A percentile compares a stretch with the other conserved stretches of the same genome.
phyloP scores from a whole-genome alignment of 1,140 invertebrate species.

The Tribolium madens region DNA sequence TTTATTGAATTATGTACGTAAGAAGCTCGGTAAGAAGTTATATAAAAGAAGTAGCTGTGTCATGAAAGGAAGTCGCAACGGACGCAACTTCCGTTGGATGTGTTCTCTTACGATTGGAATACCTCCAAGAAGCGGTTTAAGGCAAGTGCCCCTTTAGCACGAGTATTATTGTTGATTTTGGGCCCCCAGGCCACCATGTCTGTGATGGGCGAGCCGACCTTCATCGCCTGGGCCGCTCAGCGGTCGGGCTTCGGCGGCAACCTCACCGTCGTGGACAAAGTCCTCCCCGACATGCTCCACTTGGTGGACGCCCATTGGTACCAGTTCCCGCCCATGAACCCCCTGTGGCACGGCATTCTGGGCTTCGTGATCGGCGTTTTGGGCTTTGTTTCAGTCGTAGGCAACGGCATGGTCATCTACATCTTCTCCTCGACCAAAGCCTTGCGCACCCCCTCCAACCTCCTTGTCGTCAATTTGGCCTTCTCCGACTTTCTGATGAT shows the following conservation, averaged over 20 bases:
- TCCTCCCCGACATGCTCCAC: constrained; percentile 79
- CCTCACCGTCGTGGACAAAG: constrained; percentile 80
- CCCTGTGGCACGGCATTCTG: constrained; percentile 82
- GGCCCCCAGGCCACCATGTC: constrained; percentile 57
- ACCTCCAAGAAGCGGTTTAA: background rate
- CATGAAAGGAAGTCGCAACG: constrained; percentile 1
- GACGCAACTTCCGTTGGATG: constrained; percentile 14
- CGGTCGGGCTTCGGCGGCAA: constrained; percentile 68
- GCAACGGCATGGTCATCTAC: constrained; percentile 87
- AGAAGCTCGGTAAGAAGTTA: constrained; percentile 39
- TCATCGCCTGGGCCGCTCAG: constrained; percentile 53
- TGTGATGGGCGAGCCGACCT: constrained; percentile 63
- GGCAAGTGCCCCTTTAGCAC: background rate
- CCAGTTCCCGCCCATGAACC: constrained; percentile 82
- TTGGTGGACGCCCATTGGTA: constrained; percentile 80
- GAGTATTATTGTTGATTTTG: constrained; percentile 40
- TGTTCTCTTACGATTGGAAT: constrained; percentile 1
- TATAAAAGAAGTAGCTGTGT: constrained; percentile 18
- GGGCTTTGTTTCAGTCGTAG: constrained; percentile 77
- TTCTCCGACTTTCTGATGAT: constrained; percentile 92
- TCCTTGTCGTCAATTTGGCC: constrained; percentile 87
- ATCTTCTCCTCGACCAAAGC: constrained; percentile 84
- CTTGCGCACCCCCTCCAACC: constrained; percentile 85
- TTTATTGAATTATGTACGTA: constrained; percentile 43
- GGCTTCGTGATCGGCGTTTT: constrained; percentile 81